A percentile compares a stretch with the other conserved stretches of the same genome.
phyloP scores from a whole-genome alignment of 2,888 invertebrate genomes.

The Melanargia galathea region DNA sequence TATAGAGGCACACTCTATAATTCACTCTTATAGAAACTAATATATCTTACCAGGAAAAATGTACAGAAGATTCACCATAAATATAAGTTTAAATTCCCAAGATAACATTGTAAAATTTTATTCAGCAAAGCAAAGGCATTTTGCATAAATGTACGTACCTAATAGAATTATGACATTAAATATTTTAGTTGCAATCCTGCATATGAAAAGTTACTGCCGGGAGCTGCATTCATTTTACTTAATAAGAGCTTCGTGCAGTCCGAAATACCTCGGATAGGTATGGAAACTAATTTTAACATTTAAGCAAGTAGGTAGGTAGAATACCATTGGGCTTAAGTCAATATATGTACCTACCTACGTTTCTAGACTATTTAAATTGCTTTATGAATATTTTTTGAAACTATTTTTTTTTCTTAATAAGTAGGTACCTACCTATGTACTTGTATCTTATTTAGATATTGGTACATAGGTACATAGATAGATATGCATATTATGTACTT shows the following conservation, averaged over 20 bases:
- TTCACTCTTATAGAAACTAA: neutral
- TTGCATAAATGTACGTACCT: slow-evolving; percentile 18
- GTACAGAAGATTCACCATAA: neutral
- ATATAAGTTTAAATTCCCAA: neutral
- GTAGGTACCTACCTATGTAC: too few species aligned
- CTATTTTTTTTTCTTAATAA: too few species aligned
- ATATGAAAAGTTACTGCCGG: slow-evolving; percentile 20
- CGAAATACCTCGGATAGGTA: slow-evolving; percentile 30
- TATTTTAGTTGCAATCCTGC: slow-evolving; percentile 22
- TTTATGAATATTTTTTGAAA: too few species aligned
- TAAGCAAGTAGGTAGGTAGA: slow-evolving; percentile 30
- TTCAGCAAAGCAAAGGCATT: slow-evolving; percentile 10
- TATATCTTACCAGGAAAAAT: neutral
- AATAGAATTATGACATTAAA: slow-evolving; percentile 24
- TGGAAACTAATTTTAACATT: slow-evolving; percentile 36
- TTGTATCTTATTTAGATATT: too few species aligned
- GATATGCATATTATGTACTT: too few species aligned
- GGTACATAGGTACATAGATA: too few species aligned
- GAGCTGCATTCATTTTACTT: slow-evolving; percentile 32
- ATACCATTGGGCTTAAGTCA: slow-evolving; percentile 29
- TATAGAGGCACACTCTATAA: too few species aligned
- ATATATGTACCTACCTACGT: slow-evolving; percentile 25
- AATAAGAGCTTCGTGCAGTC: slow-evolving; percentile 19
- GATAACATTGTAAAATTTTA: slow-evolving; percentile 1
- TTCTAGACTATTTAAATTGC: slow-evolving; percentile 20